Base-by-base conservation (phyloP, 2,797 vertebrate species). In the Chaetophractus vellerosus region DNA sequence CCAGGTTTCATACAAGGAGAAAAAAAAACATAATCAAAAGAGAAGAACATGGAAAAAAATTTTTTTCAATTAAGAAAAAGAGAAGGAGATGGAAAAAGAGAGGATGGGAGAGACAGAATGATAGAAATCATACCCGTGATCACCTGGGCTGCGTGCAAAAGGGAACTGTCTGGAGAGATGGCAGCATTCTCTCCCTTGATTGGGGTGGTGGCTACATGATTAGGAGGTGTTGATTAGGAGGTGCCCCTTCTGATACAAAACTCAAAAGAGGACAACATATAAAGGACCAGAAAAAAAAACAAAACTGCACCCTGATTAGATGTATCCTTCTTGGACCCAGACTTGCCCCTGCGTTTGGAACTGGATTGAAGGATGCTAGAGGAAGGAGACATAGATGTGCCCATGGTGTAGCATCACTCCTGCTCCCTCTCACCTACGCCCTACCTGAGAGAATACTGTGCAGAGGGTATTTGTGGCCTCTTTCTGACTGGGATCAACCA, bases 361-460 rank as follows among this genome's bases (percentile, higher is more conserved):
- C 28, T 81, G 21, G 48, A n/a, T 9, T 0, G 9, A 57, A 59
- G 48, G 41, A 18, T 4, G 3, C 2, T 50, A 26, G 4, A 9
- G 45, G 18, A 24, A 69, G 16, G 19, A 6, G 5, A 5, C 9
- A 6, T 0, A 19, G 5, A 5, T 28, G 69, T 4, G 16, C 24
- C 21, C 16, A 24, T 8, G 6, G 2, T 2, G 9, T 2, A 4
- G 12, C 55, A 28, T 48, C 0, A 0, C 6, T 26, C 33, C 12
- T 5, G 71, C 10, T 3, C 3, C 36, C 41, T 85, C 12, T 41
- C 18, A 9, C 9, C 14, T 41, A 0, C 0, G 0, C 8, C 16
- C 66, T 15, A 24, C 41, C 61, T 0, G 4, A 5, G 26, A 52
- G 18, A 52, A 24, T 0, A 36, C 11, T 15, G 24, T 1, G 15